Conservation (phyloP, 2,888 invertebrate species). For the Drosophila mimica region DNA sequence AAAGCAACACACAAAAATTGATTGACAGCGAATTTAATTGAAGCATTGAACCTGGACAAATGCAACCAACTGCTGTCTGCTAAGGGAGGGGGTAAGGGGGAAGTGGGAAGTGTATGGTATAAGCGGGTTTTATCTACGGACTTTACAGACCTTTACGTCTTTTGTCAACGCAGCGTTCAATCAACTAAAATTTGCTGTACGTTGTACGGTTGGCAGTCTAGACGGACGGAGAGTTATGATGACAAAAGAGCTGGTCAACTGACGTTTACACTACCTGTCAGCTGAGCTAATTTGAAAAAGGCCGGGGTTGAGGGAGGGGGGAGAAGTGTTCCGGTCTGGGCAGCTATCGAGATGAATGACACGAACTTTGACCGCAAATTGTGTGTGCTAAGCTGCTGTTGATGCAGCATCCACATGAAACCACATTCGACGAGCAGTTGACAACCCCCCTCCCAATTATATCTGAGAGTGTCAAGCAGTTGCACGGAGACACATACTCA, state of each 20-base stretch:
- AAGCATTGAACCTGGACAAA: constrained; percentile 67
- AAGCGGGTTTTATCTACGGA: constrained; percentile 22
- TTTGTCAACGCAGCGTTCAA: constrained; percentile 63
- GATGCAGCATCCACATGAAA: constrained; percentile 9
- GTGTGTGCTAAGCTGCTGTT: constrained; percentile 11
- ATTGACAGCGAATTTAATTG: constrained; percentile 76
- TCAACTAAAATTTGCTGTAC: constrained; percentile 49
- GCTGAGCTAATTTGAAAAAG: constrained; percentile 54
- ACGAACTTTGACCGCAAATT: constrained; percentile 54
- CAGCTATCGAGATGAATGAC: constrained; percentile 64
- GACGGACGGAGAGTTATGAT: constrained; percentile 42
- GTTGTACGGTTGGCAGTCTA: constrained; percentile 14
- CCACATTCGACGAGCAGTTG: constrained; percentile 11
- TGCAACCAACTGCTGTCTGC: neutral
- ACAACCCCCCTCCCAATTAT: constrained; percentile 39
- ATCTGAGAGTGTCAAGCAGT: constrained; percentile 17
- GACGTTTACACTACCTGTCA: constrained; percentile 64
- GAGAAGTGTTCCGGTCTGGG: neutral
- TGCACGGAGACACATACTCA: neutral
- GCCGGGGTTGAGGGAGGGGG: neutral
- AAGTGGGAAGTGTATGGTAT: neutral
- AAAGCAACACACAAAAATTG: constrained; percentile 47
- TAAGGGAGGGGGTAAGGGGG: neutral
- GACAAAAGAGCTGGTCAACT: constrained; percentile 67
- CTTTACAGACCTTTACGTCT: constrained; percentile 28